Evolutionary conservation across 1,140 invertebrate genomes (phyloP), one percentile per base, ranked within the genome.

Genomic region (Brachionus rubens): DNA sequence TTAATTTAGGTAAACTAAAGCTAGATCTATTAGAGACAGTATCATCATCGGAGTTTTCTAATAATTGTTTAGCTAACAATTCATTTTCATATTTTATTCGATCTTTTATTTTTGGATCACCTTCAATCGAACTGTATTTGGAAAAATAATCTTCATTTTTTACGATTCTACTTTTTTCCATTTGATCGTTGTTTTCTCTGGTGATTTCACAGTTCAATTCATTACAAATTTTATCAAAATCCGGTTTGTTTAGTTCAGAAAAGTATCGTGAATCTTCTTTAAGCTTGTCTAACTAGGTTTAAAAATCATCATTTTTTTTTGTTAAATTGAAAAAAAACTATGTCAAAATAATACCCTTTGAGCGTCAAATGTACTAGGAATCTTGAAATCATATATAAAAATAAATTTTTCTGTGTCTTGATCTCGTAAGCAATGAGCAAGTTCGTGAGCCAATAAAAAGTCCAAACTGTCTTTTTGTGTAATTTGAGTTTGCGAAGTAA

Each of bases 381-480:
- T 46, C 43, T 65, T 43, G 9, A 43, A 43, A 28, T 65, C 59
- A 65, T 65, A 65, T 24, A 65, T 65, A 24, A 24, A 43, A 24
- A 65, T 43, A 14, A 65, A 65, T 41, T 65, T 65, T 43, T 65
- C 59, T 10, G 40, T 65, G 40, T 65, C 59, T 10, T 65, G 59
- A 21, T 65, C 40, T 16, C 59, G 59, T 43, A 65, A 65, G 16
- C 59, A 65, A 46, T 65, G 59, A 3, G 59, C 59, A 7, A 65
- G 40, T 46, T 65, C 59, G 40, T 65, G 59, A 14, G 59, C 33
- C 24, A 65, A 10, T n/a, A 30, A 26, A 46, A 43, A 28, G 21
- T 43, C 40, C 5, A 43, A 14, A 41, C 12, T 16, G 19, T 65
- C 40, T 41, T 65, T 21, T 19, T 9, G n/a, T n/a, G n/a, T n/a